Evolutionary conservation across 2,888 invertebrate genomes (phyloP).

Genomic region (Pemphredon lugubris): DNA sequence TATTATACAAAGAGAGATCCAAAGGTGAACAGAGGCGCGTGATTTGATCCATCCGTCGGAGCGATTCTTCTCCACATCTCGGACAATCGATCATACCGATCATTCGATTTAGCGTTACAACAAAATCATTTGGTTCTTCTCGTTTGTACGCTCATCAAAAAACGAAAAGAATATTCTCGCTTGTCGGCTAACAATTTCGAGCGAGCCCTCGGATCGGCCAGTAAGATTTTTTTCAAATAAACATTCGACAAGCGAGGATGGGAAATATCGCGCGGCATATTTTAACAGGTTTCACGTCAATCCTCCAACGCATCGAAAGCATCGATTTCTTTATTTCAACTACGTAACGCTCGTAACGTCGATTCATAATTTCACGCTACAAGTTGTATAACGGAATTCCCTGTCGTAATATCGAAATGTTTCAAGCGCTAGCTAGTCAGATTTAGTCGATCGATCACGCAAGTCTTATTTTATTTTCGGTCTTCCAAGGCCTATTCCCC

Average conservation of each 20-base stretch:
- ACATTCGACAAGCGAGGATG: background rate
- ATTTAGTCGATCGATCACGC: slow-evolving; percentile 29
- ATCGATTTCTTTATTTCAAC: slow-evolving; percentile 6
- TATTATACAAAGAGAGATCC: too few species aligned
- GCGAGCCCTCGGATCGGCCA: background rate
- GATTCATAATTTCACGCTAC: slow-evolving; percentile 33
- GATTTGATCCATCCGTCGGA: too few species aligned
- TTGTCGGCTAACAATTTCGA: too few species aligned
- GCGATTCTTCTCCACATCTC: too few species aligned
- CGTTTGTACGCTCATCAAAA: too few species aligned
- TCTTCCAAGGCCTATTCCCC: slow-evolving; percentile 53
- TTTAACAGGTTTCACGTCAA: background rate
- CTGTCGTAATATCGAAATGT: slow-evolving; percentile 29
- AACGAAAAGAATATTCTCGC: too few species aligned
- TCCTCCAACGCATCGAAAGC: slow-evolving; percentile 3
- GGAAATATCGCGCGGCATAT: background rate
- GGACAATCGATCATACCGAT: too few species aligned
- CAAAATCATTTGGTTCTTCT: too few species aligned
- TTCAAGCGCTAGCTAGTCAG: slow-evolving; percentile 30
- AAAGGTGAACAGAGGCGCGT: too few species aligned
- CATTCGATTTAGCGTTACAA: too few species aligned
- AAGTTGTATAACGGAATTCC: slow-evolving; percentile 9
- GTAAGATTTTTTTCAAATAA: background rate
- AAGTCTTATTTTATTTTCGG: slow-evolving; percentile 41
- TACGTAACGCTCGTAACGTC: slow-evolving; percentile 5